Evolutionary conservation across 2,888 invertebrate genomes (phyloP).

Genomic region (Lepas anatifera): DNA sequence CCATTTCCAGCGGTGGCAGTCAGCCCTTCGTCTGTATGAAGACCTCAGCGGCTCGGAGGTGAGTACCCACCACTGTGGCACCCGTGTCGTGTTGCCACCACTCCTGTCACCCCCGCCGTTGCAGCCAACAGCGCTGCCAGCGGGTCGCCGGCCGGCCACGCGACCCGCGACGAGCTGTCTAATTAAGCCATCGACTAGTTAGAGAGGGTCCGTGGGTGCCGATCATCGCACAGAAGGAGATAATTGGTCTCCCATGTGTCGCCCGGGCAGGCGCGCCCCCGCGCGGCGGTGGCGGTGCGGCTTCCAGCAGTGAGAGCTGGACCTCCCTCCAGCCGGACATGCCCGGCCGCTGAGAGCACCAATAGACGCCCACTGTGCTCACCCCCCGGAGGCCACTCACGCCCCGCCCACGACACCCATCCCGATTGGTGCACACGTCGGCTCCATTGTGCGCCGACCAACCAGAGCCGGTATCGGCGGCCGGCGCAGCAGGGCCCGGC

Average conservation of each 20-base stretch:
- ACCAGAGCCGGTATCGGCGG: conserved; percentile 2
- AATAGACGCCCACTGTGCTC: conserved; percentile 5
- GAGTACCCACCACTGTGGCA: too few relatives aligned
- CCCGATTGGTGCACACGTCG: neutral
- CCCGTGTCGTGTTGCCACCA: neutral
- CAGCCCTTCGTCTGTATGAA: too few relatives aligned
- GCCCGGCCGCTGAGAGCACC: neutral
- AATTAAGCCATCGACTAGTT: conserved; percentile 7
- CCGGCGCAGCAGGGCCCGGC: neutral
- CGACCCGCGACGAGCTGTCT: neutral
- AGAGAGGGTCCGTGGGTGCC: neutral
- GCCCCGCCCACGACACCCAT: neutral
- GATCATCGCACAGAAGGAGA: neutral
- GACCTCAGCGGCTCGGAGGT: too few relatives aligned
- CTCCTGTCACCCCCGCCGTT: neutral
- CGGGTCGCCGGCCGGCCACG: neutral
- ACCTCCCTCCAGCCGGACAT: neutral
- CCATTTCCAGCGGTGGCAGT: too few relatives aligned
- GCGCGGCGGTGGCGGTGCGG: neutral
- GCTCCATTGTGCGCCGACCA: conserved; percentile 17
- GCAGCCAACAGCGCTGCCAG: neutral
- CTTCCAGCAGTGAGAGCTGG: neutral
- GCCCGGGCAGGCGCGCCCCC: neutral
- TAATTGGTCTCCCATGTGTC: conserved; percentile 3
- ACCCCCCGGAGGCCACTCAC: neutral